phyloP scores from a whole-genome alignment of 2,113 vertebrate genomes.

The Tursiops truncatus region DNA sequence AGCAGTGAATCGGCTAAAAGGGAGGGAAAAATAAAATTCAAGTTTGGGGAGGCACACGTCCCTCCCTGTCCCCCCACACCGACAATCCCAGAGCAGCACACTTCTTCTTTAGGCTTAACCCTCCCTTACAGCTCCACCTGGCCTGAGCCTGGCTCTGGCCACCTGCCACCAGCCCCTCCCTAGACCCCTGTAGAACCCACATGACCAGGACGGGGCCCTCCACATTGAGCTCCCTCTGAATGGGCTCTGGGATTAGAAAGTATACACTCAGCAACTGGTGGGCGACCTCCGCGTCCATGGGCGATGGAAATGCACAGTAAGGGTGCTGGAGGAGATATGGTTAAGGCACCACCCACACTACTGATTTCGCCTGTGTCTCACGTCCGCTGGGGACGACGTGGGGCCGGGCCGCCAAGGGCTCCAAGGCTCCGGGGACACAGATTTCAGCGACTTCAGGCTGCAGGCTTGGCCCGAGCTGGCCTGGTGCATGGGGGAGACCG shows the following conservation, averaged over 20 bases:
- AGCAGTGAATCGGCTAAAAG: background rate
- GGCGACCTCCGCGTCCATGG: background rate
- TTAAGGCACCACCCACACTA: background rate
- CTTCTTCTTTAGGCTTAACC: too few relatives aligned
- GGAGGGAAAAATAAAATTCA: background rate
- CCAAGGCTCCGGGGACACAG: too few relatives aligned
- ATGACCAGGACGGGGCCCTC: background rate
- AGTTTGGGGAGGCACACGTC: background rate
- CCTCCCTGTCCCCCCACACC: background rate
- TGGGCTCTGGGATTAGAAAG: background rate
- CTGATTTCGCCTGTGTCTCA: rapidly evolving
- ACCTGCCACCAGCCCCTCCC: background rate
- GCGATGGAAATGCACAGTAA: background rate
- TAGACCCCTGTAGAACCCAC: background rate
- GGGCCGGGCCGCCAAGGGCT: too few relatives aligned
- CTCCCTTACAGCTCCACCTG: background rate
- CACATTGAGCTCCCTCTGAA: background rate
- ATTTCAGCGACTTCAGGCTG: too few relatives aligned
- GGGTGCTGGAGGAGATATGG: background rate
- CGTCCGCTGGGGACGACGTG: too few relatives aligned
- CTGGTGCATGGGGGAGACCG: too few relatives aligned
- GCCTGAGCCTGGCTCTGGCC: background rate
- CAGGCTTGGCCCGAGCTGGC: too few relatives aligned
- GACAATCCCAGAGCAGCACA: too few relatives aligned
- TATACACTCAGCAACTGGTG: background rate